Percentiles rank a stretch among this genome's conserved stretches.
Evolutionary conservation across 2,797 vertebrate genomes (phyloP).

Genomic region (Lagodon rhomboides): DNA sequence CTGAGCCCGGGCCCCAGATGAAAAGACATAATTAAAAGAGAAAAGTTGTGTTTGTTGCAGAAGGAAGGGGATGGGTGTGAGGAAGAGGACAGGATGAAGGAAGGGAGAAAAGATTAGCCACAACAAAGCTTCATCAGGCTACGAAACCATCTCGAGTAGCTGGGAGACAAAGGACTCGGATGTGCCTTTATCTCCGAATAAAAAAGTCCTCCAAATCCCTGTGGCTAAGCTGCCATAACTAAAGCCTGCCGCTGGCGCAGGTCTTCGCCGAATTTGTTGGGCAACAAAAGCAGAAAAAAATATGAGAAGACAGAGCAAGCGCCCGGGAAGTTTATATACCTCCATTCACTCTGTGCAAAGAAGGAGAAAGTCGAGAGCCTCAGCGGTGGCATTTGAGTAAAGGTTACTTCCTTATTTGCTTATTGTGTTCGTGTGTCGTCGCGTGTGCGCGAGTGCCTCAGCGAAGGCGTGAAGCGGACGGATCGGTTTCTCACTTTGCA

Average conservation of each 20-base stretch:
- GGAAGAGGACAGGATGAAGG: constrained; percentile 54
- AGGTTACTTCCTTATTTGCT: constrained; percentile 69
- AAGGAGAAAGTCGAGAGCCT: constrained; percentile 61
- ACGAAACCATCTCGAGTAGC: constrained; percentile 67
- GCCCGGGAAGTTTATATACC: constrained; percentile 42
- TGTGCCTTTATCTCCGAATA: constrained; percentile 69
- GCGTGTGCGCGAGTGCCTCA: constrained; percentile 9
- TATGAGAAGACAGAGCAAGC: constrained; percentile 46
- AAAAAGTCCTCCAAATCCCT: constrained; percentile 73
- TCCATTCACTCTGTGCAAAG: constrained; percentile 48
- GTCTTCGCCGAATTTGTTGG: constrained; percentile 59
- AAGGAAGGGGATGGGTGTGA: constrained; percentile 37
- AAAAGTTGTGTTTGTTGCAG: constrained; percentile 74
- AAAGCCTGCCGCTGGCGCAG: constrained; percentile 67
- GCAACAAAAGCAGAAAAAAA: constrained; percentile 65
- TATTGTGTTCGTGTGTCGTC: constrained; percentile 49
- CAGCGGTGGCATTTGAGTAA: constrained; percentile 71
- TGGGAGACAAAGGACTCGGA: constrained; percentile 72
- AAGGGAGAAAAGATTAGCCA: constrained; percentile 68
- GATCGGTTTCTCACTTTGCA: constrained; percentile 54
- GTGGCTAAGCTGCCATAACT: constrained; percentile 76
- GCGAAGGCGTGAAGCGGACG: constrained; percentile 38
- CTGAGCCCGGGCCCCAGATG: constrained; percentile 70
- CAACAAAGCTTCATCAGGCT: constrained; percentile 72
- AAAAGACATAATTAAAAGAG: constrained; percentile 80